Evolutionary conservation across 2,797 vertebrate genomes (phyloP).

Genomic region (Amblyopsis hoosieri): DNA sequence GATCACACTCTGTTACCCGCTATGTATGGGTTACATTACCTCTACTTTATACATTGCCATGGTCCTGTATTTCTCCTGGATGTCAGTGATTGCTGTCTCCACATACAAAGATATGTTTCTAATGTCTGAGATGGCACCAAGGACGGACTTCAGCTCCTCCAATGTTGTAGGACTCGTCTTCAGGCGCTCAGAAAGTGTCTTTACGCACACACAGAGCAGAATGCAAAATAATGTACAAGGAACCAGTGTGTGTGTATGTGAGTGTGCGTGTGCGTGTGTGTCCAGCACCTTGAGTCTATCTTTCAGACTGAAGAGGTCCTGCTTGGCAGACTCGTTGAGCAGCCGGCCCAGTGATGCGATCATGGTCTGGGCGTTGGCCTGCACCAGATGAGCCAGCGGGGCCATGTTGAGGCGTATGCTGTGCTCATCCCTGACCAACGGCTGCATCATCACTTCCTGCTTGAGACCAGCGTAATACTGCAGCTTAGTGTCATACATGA

Average conservation of each 20-base stretch:
- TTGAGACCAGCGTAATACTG: constrained; percentile 81
- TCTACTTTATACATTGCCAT: constrained; percentile 82
- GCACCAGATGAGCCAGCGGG: constrained; percentile 78
- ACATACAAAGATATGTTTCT: constrained; percentile 82
- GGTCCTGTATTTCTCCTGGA: constrained; percentile 90
- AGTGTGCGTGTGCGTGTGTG: background rate
- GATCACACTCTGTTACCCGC: background rate
- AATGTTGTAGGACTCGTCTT: constrained; percentile 79
- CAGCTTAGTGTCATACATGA: constrained; percentile 86
- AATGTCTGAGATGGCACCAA: constrained; percentile 85
- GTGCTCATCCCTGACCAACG: constrained; percentile 79
- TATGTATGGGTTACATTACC: constrained; percentile 66
- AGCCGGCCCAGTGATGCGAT: constrained; percentile 82
- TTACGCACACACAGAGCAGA: constrained; percentile 8
- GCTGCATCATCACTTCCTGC: constrained; percentile 78
- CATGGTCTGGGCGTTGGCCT: constrained; percentile 84
- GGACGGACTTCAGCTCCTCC: constrained; percentile 87
- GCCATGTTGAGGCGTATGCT: constrained; percentile 84
- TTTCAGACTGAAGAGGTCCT: constrained; percentile 81
- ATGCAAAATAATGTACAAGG: background rate
- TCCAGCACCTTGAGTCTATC: constrained; percentile 83
- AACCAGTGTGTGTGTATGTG: background rate
- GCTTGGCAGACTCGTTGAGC: constrained; percentile 84
- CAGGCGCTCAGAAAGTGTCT: constrained; percentile 80
- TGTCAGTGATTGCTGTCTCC: constrained; percentile 83